phyloP scores from a whole-genome alignment of 2,797 vertebrate species.

The Crenuchus spilurus region DNA sequence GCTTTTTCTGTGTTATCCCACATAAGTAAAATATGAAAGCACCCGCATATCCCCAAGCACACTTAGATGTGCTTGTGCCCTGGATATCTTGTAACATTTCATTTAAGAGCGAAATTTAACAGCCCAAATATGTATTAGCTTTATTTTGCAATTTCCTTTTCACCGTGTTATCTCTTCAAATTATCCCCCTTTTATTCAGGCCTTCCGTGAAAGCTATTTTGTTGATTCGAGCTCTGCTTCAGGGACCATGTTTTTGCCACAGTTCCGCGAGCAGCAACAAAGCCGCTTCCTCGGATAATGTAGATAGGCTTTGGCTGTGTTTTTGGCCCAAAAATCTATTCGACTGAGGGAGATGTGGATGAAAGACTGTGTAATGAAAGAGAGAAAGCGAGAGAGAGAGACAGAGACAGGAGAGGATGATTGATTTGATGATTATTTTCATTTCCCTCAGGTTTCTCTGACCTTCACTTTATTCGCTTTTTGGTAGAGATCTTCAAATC shows the following conservation, averaged over 20 bases:
- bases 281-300: slow-evolving; percentile 31
- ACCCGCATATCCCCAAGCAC: slow-evolving; percentile 34
- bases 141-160: slow-evolving; percentile 35
- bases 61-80: slow-evolving; percentile 14
- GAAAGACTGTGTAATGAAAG: slow-evolving; percentile 30
- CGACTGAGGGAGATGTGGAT: not conserved
- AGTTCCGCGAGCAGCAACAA: slow-evolving; percentile 34
- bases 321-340: slow-evolving; percentile 31
- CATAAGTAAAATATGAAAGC: slow-evolving; percentile 30
- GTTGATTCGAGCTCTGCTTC: slow-evolving; percentile 6
- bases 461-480: slow-evolving; percentile 25
- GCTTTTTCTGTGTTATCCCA: slow-evolving; percentile 17
- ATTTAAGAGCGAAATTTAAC: slow-evolving; percentile 34
- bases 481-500: not conserved
- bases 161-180: slow-evolving; percentile 35
- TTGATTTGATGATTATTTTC: slow-evolving; percentile 43
- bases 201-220: slow-evolving; percentile 14
- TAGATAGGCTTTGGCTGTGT: slow-evolving; percentile 3
- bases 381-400: not conserved
- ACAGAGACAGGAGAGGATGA: slow-evolving; percentile 17
- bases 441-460: slow-evolving; percentile 38
- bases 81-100: slow-evolving; percentile 23
- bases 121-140: slow-evolving; percentile 22
- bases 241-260: slow-evolving; percentile 15
- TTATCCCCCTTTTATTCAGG: slow-evolving; percentile 39